A percentile compares a stretch with the other conserved stretches of the same genome.
phyloP scores from a whole-genome alignment of 2,113 vertebrate species.

The Thinocorus orbignyianus region DNA sequence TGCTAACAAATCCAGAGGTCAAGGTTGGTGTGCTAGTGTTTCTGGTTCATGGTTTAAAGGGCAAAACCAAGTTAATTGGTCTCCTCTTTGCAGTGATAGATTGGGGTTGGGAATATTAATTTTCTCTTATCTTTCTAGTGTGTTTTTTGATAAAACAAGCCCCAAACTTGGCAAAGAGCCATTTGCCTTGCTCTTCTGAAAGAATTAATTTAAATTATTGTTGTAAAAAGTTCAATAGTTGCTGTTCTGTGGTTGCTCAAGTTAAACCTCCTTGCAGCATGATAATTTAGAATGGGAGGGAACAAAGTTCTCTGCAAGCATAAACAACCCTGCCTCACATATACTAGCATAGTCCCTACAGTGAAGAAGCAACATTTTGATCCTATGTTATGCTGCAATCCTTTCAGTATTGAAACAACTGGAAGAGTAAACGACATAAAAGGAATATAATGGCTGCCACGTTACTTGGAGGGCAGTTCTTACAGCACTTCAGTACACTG shows the following conservation, averaged over 20 bases:
- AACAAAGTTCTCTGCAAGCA: neutral
- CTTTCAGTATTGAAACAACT: neutral
- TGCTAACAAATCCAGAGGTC: neutral
- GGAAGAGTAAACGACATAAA: neutral
- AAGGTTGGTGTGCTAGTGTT: neutral
- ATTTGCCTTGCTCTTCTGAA: neutral
- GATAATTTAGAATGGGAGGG: neutral
- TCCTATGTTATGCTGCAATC: neutral
- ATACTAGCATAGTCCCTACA: neutral
- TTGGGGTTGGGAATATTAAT: neutral
- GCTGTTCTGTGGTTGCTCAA: neutral
- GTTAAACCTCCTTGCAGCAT: neutral
- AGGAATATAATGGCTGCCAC: neutral
- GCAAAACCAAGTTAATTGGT: neutral
- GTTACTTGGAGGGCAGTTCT: neutral
- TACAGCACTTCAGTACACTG: accelerated
- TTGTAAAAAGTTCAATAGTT: neutral
- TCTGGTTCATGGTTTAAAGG: neutral
- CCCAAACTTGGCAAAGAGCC: neutral
- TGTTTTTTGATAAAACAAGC: neutral
- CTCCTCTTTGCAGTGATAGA: too few relatives aligned
- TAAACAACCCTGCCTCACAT: accelerated
- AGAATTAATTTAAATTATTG: neutral
- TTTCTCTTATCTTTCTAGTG: neutral
- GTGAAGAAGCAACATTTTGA: neutral